Evolutionary conservation across 2,888 invertebrate genomes (phyloP).

Genomic region (Carpatolechia fugitivella): DNA sequence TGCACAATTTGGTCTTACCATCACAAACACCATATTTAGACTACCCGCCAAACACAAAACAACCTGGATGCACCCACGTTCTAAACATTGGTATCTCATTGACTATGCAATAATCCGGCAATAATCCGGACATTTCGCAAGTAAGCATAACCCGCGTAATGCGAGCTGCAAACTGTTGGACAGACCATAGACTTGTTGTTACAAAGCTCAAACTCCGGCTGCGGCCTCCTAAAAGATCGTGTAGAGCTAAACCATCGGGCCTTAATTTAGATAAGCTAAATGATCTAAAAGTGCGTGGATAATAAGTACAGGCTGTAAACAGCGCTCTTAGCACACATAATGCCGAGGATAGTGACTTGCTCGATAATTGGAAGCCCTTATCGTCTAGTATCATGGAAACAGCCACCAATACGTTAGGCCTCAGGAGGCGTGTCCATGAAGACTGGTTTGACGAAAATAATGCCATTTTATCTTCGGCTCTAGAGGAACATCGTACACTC

Average conservation of each 20-base stretch:
- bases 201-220: conserved; percentile 19
- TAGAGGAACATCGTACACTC: conserved; percentile 8
- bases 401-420: not conserved
- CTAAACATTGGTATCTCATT: conserved; percentile 29
- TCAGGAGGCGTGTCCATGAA: conserved; percentile 6
- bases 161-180: conserved; percentile 28
- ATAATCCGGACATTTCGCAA: conserved; percentile 20
- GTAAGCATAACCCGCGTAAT: conserved; percentile 28
- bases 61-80: conserved; percentile 32
- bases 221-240: conserved; percentile 12
- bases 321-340: not conserved
- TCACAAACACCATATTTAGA: conserved; percentile 29
- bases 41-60: conserved; percentile 28
- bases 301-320: not conserved
- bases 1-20: conserved; percentile 16
- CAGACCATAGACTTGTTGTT: conserved; percentile 25
- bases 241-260: not conserved
- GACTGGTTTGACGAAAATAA: conserved; percentile 21
- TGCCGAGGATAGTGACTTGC: not conserved
- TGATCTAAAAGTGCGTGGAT: too few relatives aligned
- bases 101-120: conserved; percentile 13
- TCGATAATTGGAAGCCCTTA: conserved; percentile 4
- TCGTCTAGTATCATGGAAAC: too few relatives aligned
- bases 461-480: not conserved
- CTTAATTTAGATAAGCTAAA: conserved; percentile 6